Percentiles rank a stretch among this genome's conserved stretches.
phyloP scores from a whole-genome alignment of 2,888 invertebrate species.

The Brachylomia viminalis region DNA sequence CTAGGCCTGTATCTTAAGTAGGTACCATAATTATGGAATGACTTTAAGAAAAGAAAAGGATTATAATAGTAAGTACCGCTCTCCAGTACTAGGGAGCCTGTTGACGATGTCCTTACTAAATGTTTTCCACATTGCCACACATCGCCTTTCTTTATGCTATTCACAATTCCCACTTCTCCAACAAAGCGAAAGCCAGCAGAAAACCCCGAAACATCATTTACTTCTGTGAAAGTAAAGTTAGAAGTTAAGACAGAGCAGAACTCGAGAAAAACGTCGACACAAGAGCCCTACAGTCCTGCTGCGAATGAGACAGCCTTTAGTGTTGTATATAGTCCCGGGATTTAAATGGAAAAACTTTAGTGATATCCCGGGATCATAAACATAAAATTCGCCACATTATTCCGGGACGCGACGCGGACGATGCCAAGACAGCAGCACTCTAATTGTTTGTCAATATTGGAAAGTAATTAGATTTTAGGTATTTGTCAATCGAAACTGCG shows the following conservation, averaged over 20 bases:
- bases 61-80: too few relatives aligned
- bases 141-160: constrained; percentile 9
- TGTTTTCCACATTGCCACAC: not conserved
- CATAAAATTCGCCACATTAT: not conserved
- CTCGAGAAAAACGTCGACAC: constrained; percentile 70
- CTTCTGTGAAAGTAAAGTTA: constrained; percentile 58
- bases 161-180: constrained; percentile 14
- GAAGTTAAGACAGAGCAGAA: constrained; percentile 58
- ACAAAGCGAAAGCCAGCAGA: constrained; percentile 52
- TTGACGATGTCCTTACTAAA: not conserved
- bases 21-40: too few relatives aligned
- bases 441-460: not conserved
- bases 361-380: constrained; percentile 9
- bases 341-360: not conserved
- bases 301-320: constrained; percentile 61
- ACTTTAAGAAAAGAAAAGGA: not conserved
- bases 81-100: not conserved
- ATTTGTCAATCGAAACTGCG: not conserved
- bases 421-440: not conserved
- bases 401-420: not conserved
- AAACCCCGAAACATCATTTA: constrained; percentile 63
- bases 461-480: not conserved
- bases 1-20: too few relatives aligned
- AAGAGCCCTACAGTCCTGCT: constrained; percentile 71
- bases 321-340: constrained; percentile 40